Conservation (phyloP, 1,140 invertebrate genomes). For the Drosophila equinoxialis region DNA sequence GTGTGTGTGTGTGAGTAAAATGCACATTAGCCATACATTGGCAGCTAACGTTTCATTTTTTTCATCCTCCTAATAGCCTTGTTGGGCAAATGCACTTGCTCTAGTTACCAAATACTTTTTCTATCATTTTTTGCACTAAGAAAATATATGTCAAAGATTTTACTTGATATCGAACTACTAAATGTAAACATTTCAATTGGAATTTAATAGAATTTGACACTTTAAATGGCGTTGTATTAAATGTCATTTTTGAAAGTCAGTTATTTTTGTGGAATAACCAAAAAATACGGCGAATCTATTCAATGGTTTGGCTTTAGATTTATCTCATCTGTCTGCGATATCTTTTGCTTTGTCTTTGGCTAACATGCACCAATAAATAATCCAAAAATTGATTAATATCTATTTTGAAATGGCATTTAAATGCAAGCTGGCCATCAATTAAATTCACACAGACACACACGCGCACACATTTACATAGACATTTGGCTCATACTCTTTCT, state of each 20-base stretch:
- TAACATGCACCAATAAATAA: slow-evolving; percentile 45
- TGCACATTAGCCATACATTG: slow-evolving; percentile 16
- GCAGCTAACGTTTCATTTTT: neutral
- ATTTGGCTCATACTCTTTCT: slow-evolving; percentile 4
- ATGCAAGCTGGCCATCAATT: slow-evolving; percentile 34
- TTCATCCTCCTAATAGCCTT: neutral
- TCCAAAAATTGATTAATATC: slow-evolving; percentile 45
- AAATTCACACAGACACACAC: slow-evolving; percentile 21
- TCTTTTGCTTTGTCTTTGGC: neutral
- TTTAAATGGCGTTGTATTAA: neutral
- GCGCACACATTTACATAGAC: neutral
- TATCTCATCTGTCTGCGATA: neutral
- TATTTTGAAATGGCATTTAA: slow-evolving; percentile 40
- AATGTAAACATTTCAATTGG: neutral
- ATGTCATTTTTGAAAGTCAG: neutral
- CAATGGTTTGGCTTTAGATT: neutral
- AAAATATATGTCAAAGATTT: slow-evolving; percentile 6
- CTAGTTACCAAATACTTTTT: neutral
- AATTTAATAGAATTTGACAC: neutral
- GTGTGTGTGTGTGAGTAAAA: slow-evolving; percentile 13
- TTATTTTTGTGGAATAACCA: neutral
- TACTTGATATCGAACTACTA: neutral
- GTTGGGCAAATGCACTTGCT: slow-evolving; percentile 1
- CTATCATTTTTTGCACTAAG: no score
- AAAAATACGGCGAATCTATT: neutral